Evolutionary conservation across 1,140 invertebrate species (phyloP), one percentile per base, ranked within the genome.

Genomic region (Hirudo medicinalis): DNA sequence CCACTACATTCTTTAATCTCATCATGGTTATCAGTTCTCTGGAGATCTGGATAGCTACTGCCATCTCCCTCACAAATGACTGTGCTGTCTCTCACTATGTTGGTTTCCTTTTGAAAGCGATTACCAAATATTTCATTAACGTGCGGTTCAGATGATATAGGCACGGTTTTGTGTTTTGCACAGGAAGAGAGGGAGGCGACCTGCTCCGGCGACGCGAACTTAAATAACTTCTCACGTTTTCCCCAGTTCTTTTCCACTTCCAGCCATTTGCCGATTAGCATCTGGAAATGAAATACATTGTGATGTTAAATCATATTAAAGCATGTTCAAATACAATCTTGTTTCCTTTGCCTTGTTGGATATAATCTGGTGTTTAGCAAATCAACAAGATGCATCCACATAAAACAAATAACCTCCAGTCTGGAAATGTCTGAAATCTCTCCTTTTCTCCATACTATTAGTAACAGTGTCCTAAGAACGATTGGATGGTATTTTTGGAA

Each of bases 401-500:
- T 40, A 40, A 60, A 60, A 22, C 5, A 60, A 60, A 4, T 8
- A 15, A 60, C 55, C 55, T 60, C 55, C 27, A 60, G 27, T 22
- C 27, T 60, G 27, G 20, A 22, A 15, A 60, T 15, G 27, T 60
- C 55, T 11, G 11, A 40, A 60, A 60, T 27, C n/a, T 60, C 55
- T 8, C 27, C 55, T 60, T 27, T n/a, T 27, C 27, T 60, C 55
- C 55, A 60, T 8, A 15, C 27, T 8, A 60, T 60, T 27, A 60
- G 55, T 15, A 60, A 15, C 15, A 60, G 27, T 4, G 55, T 60
- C 55, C 55, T 60, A n/a, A 60, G 20, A n/a, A 27, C 15, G 4
- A 15, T 22, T 60, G 55, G 55, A 8, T 60, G 55, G 15, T 60
- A 60, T 60, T 60, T 60, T 22, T 60, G 55, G 55, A 60, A 60